These are phyloP conservation scores for Stenopsyche tienmushanensis DNA, from an alignment of 1,140 invertebrate genomes.

Conservation along the genomic window DNA sequence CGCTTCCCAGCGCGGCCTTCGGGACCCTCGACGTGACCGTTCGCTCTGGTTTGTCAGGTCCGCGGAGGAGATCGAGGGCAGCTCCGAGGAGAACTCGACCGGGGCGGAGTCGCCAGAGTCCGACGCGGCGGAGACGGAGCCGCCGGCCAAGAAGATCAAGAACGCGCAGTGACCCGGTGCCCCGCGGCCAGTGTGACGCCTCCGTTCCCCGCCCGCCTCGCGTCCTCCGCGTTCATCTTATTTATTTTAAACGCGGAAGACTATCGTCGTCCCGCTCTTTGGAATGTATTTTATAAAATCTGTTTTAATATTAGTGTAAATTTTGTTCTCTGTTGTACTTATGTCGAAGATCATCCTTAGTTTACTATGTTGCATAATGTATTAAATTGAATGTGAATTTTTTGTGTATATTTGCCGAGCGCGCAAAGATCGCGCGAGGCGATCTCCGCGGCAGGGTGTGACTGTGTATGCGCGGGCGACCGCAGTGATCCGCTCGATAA, in stretches of 20 bases:
- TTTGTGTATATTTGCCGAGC: constrained; percentile 16
- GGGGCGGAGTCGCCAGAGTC: constrained; percentile 47
- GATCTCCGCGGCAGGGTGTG: constrained; percentile 24
- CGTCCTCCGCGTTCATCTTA: constrained; percentile 40
- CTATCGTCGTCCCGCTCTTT: constrained; percentile 1
- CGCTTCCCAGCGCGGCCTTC: too few relatives aligned
- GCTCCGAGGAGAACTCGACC: constrained; percentile 55
- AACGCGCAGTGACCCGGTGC: constrained; percentile 52
- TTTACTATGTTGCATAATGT: constrained; percentile 18
- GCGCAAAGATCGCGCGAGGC: constrained; percentile 19
- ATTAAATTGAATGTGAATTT: constrained; percentile 14
- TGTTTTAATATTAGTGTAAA: constrained; percentile 29
- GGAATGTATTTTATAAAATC: constrained; percentile 17
- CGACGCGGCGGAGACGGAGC: constrained; percentile 39
- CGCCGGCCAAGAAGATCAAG: constrained; percentile 52
- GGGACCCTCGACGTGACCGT: too few relatives aligned
- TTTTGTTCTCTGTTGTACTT: constrained; percentile 28
- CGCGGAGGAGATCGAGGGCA: constrained; percentile 50
- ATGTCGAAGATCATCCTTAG: constrained; percentile 18
- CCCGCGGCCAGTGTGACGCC: constrained; percentile 43
- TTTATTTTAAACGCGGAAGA: constrained; percentile 21
- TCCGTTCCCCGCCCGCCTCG: constrained; percentile 48
- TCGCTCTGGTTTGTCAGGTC: constrained; percentile 43
- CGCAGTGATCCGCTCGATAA: constrained; percentile 1
- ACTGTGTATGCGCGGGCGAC: background rate